Base-by-base conservation (phyloP, 1,140 invertebrate species). In the Drosophila pachea region DNA sequence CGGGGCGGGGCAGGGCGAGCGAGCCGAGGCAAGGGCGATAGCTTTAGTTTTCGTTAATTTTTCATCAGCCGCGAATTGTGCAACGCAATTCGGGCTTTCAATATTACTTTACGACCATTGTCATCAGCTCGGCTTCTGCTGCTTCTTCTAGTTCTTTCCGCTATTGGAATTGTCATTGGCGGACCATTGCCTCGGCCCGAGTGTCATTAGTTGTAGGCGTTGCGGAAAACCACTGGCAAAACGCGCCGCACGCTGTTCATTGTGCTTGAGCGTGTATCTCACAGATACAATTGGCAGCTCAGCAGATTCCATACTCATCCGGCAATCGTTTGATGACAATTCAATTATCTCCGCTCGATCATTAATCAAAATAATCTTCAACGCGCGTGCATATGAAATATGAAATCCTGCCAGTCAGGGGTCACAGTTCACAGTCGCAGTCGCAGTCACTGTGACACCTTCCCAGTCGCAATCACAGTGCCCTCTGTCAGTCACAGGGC, bases 51-150 rank as follows among this genome's bases (percentile, higher is more conserved):
- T 22, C 22, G 62, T 70, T 70, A 70, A 70, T 65, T 59, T 65
- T 65, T 65, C 68, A 70, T 65, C 54, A 70, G 33, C 36, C n/a
- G 12, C 7, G 53, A 53, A 65, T 70, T 65, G 68, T 59, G 68
- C 59, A 70, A 70, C 48, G 9, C 40, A 36, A 38, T 42, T 4
- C 22, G 22, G 22, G 33, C 16, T 43, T 42, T 32, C 48, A 43
- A 22, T 61, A 60, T 29, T 36, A 45, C n/a, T 3, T 33, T 14
- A 35, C 52, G 38, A 22, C n/a, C n/a, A 42, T 40, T 55, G 2
- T 42, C 43, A 50, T 64, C 50, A 52, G 42, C 43, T 12, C 35
- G 22, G 14, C 14, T 38, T 16, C 52, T 55, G 31, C 22, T 45
- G 33, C 5, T 11, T 35, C 35, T 48, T 43, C 5, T n/a, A 6